Percentiles rank a stretch among this genome's conserved stretches.
phyloP scores from a whole-genome alignment of 2,113 vertebrate species.

The Abramis brama region DNA sequence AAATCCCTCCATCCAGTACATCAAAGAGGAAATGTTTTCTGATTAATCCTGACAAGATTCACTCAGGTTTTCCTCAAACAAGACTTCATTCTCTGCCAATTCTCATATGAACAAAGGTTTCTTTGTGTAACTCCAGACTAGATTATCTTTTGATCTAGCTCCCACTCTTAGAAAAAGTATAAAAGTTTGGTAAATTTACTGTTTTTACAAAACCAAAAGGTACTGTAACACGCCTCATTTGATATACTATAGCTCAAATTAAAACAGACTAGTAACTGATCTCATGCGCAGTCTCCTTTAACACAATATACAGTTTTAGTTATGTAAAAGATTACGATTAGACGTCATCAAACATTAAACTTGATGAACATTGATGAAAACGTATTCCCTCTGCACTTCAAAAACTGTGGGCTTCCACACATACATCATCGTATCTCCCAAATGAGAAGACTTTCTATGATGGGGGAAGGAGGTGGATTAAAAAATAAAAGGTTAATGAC shows the following conservation, averaged over 20 bases:
- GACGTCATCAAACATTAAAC: neutral
- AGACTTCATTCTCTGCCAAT: conserved; percentile 20
- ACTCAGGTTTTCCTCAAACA: conserved; percentile 22
- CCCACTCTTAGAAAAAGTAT: neutral
- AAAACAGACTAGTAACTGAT: neutral
- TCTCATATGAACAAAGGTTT: conserved; percentile 34
- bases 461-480: too few relatives aligned
- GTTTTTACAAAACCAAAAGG: conserved; percentile 13
- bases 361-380: neutral
- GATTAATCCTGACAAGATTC: conserved; percentile 44
- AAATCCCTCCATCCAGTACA: conserved; percentile 23
- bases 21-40: conserved; percentile 33
- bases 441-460: too few relatives aligned
- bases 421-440: too few relatives aligned
- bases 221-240: too few relatives aligned
- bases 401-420: too few relatives aligned
- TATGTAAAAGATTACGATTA: neutral
- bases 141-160: conserved; percentile 33
- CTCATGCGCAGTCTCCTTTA: neutral
- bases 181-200: neutral
- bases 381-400: too few relatives aligned
- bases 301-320: neutral
- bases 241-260: too few relatives aligned
- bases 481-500: too few relatives aligned
- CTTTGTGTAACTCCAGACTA: conserved; percentile 23